Evolutionary conservation across 2,113 vertebrate species (phyloP), one percentile per base, ranked within the genome.

Genomic region (Empidonax alnorum): DNA sequence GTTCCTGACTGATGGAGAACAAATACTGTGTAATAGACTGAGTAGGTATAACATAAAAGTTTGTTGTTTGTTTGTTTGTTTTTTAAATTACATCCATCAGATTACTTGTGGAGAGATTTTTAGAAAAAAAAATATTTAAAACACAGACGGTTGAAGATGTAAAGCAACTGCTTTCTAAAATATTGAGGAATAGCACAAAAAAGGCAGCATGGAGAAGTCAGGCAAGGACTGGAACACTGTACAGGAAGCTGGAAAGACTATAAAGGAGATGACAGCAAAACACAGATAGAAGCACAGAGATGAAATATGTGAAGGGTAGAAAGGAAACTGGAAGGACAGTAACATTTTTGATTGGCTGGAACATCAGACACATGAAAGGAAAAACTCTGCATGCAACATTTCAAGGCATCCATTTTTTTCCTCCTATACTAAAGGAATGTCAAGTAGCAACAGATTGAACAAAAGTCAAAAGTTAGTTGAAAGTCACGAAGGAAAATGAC

Each of bases 341-440:
- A 92, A 75, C 56, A 73, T 77, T 90, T 90, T 37, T 88, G 68
- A 83, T 88, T 59, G 55, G 33, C 56, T 86, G 30, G 53, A 96
- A 66, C 31, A 84, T 42, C 46, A 94, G 50, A 65, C 6, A 84
- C 6, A 49, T 39, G 25, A 92, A 74, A 94, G 67, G 55, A 53
- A 93, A 84, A 96, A 89, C 24, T 61, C 75, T 49, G 67, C 35
- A 63, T 47, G 62, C 73, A 74, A 69, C 23, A 80, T 91, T 77
- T 81, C 53, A 88, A 89, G 89, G 47, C 47, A 91, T 65, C 49
- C 30, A 42, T 68, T 94, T 96, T 92, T 79, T 82, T 68, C 49
- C 39, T 93, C 27, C n/a, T 73, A 17, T 71, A 71, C 37, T 56
- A 63, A 78, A 87, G 33, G 77, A 90, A 93, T 31, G 42, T 55